Evolutionary conservation across 92 coral and sea anemone genomes (phyloP).

Genomic region (Palythoa caribaeorum): DNA sequence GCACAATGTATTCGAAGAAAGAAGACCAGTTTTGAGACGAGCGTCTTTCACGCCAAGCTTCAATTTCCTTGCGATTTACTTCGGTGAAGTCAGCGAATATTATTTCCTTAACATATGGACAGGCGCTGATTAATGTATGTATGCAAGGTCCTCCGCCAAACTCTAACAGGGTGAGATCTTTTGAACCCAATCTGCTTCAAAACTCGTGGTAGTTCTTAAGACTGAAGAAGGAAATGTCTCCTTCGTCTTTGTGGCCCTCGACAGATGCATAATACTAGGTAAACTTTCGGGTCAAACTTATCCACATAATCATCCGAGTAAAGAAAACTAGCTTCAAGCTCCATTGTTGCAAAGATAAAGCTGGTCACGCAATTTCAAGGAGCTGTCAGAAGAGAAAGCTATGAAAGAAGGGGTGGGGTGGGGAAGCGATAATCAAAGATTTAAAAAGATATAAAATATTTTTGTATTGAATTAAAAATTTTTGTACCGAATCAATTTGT

Average conservation of each 20-base stretch:
- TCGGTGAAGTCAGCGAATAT: conserved; percentile 48
- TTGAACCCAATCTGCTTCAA: background rate
- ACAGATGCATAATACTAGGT: conserved; percentile 14
- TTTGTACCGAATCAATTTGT: no score
- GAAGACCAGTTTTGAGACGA: no score
- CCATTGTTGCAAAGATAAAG: background rate
- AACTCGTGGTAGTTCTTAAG: background rate
- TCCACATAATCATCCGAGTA: conserved; percentile 39
- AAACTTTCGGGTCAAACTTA: conserved; percentile 45
- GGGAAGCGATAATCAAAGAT: no score
- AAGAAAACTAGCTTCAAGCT: background rate
- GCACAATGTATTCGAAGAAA: no score
- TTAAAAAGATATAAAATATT: no score
- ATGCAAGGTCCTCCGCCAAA: conserved; percentile 57
- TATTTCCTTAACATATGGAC: conserved; percentile 40
- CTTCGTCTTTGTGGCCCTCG: conserved; percentile 1
- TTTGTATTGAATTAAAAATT: background rate
- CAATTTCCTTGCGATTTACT: conserved; percentile 46
- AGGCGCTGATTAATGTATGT: conserved; percentile 19
- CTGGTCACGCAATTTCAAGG: no score
- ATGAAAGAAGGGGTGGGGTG: no score
- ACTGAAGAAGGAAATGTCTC: background rate
- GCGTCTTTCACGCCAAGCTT: conserved; percentile 32
- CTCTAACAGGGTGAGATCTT: background rate
- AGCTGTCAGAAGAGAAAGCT: no score